A percentile compares a stretch with the other conserved stretches of the same genome.
Evolutionary conservation across 2,797 vertebrate species (phyloP).

Genomic region (Monodelphis domestica): DNA sequence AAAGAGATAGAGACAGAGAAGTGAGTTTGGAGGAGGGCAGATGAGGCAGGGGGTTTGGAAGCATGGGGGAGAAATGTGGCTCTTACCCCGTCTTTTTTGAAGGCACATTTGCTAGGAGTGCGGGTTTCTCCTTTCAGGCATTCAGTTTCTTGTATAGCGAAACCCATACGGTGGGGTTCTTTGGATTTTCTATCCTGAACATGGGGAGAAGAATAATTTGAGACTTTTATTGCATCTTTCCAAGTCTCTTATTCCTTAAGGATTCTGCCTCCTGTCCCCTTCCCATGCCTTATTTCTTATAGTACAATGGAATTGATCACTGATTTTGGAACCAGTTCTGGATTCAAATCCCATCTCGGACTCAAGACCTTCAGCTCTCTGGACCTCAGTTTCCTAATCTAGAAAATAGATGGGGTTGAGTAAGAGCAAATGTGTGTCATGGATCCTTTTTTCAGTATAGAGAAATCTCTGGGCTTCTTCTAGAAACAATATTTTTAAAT

Average conservation of each 20-base stretch:
- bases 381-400: too few species aligned
- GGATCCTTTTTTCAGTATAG: too few species aligned
- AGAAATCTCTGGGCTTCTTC: too few species aligned
- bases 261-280: not conserved
- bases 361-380: not conserved
- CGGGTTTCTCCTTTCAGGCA: not conserved
- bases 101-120: constrained; percentile 21
- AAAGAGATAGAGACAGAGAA: not conserved
- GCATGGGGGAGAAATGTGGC: not conserved
- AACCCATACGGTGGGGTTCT: not conserved
- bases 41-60: not conserved
- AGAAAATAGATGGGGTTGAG: too few species aligned
- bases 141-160: constrained; percentile 43
- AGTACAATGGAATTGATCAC: not conserved
- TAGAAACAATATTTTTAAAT: too few species aligned
- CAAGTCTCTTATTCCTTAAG: not conserved
- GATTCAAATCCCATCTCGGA: not conserved
- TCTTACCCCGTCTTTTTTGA: constrained; percentile 58
- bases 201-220: not conserved
- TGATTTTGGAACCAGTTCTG: not conserved
- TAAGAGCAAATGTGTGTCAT: not conserved
- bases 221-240: not conserved
- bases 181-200: not conserved
- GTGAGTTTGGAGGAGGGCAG: not conserved
- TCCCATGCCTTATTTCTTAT: too few species aligned